Evolutionary conservation across 2,797 vertebrate genomes (phyloP).

Genomic region (Chelidonichthys spinosus): DNA sequence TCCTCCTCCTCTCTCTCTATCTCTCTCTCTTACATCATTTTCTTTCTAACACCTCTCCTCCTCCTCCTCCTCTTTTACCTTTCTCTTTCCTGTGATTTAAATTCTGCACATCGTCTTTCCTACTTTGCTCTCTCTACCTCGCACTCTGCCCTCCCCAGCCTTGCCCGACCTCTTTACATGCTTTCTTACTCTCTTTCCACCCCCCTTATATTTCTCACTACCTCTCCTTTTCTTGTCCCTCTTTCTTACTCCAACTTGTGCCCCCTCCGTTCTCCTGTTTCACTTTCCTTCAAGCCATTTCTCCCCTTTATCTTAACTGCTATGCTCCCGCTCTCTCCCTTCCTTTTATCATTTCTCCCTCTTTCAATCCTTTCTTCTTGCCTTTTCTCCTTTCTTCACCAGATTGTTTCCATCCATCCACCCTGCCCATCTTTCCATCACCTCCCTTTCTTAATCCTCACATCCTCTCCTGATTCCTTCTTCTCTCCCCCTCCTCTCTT

Average conservation of each 20-base stretch:
- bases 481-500: neutral
- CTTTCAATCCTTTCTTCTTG: neutral
- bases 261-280: neutral
- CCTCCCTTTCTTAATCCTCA: neutral
- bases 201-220: constrained; percentile 14
- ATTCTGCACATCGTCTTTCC: constrained; percentile 53
- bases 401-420: constrained; percentile 8
- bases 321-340: neutral
- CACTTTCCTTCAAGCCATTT: neutral
- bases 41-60: constrained; percentile 39
- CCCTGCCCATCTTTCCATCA: constrained; percentile 11
- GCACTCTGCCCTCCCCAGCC: constrained; percentile 14
- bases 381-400: constrained; percentile 2
- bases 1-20: constrained; percentile 22
- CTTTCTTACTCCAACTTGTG: constrained; percentile 8
- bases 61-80: constrained; percentile 44
- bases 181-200: constrained; percentile 21
- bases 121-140: constrained; percentile 23
- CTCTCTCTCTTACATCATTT: constrained; percentile 63
- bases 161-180: constrained; percentile 12
- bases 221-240: constrained; percentile 12
- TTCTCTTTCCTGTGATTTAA: constrained; percentile 50
- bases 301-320: neutral
- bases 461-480: neutral
- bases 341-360: neutral